Evolutionary conservation across 2,888 invertebrate species (phyloP).

Genomic region (Rambutsinella grinnellia): DNA sequence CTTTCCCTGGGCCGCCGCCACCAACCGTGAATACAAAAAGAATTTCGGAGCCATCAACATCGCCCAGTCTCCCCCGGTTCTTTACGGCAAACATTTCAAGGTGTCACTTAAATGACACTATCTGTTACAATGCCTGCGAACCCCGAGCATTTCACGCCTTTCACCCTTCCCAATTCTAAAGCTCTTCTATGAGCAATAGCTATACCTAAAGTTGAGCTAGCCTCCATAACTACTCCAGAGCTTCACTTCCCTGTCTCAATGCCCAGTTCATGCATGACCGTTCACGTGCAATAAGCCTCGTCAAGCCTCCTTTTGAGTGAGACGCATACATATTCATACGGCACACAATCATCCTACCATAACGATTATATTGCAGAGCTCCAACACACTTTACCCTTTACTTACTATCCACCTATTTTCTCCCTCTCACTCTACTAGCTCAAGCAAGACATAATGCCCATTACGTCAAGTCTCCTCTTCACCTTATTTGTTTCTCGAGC

Average conservation of each 20-base stretch:
- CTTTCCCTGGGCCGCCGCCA: slow-evolving; percentile 31
- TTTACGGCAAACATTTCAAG: slow-evolving; percentile 49
- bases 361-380: slow-evolving; percentile 2
- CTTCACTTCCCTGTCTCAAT: slow-evolving; percentile 12
- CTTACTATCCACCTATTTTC: slow-evolving; percentile 20
- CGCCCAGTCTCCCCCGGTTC: not conserved
- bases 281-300: slow-evolving; percentile 50
- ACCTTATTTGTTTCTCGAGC: slow-evolving; percentile 47
- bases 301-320: slow-evolving; percentile 43
- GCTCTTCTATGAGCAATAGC: slow-evolving; percentile 2
- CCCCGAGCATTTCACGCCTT: slow-evolving; percentile 53
- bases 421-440: not conserved
- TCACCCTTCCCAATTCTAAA: slow-evolving; percentile 28
- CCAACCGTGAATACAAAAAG: slow-evolving; percentile 19
- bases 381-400: slow-evolving; percentile 33
- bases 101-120: slow-evolving; percentile 58
- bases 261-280: slow-evolving; percentile 42
- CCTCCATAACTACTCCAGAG: slow-evolving; percentile 40
- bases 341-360: slow-evolving; percentile 4
- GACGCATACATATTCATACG: slow-evolving; percentile 50
- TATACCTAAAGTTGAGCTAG: not conserved
- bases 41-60: not conserved
- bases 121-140: slow-evolving; percentile 53
- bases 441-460: slow-evolving; percentile 31
- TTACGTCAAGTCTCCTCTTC: slow-evolving; percentile 41